Evolutionary conservation across 2,113 vertebrate species (phyloP).

Genomic region (Cynopterus brachyotis): DNA sequence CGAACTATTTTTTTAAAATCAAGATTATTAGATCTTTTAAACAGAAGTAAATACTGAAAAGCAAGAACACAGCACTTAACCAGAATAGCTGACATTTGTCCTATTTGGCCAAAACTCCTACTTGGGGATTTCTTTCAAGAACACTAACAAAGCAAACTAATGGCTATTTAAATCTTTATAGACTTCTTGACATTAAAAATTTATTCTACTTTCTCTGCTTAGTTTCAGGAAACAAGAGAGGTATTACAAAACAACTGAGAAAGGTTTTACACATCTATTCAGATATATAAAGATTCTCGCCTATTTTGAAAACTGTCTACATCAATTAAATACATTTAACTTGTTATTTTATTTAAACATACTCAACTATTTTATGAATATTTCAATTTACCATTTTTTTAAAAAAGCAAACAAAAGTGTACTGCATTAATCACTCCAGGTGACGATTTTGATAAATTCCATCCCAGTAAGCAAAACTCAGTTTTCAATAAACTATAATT

Average conservation of each 20-base stretch:
- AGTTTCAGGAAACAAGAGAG: constrained; percentile 33
- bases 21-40: constrained; percentile 2
- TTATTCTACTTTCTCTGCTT: constrained; percentile 18
- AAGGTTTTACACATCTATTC: constrained; percentile 4
- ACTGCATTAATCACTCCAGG: not conserved
- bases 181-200: not conserved
- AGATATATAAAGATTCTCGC: not conserved
- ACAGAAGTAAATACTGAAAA: not conserved
- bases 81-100: not conserved
- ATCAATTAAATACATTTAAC: not conserved
- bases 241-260: not conserved
- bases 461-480: not conserved
- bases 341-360: constrained; percentile 35
- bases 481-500: constrained; percentile 5
- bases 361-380: not conserved
- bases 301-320: constrained; percentile 22
- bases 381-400: constrained; percentile 43
- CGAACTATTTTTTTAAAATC: not conserved
- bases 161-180: not conserved
- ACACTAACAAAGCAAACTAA: not conserved
- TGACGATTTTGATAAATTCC: constrained; percentile 23
- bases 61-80: not conserved
- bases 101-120: not conserved
- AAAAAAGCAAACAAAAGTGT: constrained; percentile 18
- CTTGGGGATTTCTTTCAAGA: constrained; percentile 34